phyloP scores from a whole-genome alignment of 2,113 vertebrate species.

The Sebastes fasciatus region DNA sequence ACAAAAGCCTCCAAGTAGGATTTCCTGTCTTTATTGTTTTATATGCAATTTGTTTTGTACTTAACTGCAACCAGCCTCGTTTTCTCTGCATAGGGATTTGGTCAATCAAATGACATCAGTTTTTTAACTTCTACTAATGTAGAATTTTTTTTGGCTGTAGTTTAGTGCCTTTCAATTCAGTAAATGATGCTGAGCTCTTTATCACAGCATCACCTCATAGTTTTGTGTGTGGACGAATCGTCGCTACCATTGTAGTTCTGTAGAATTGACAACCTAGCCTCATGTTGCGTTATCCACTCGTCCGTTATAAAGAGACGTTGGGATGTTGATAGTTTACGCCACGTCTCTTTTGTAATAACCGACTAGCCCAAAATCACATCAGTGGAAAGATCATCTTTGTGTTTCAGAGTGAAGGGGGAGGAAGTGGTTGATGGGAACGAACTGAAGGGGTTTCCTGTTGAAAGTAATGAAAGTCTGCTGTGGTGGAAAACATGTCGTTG shows the following conservation, averaged over 20 bases:
- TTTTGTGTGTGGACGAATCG: not conserved
- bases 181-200: not conserved
- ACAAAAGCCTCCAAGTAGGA: slow-evolving; percentile 1
- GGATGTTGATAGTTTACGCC: not conserved
- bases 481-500: not conserved
- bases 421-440: slow-evolving; percentile 41
- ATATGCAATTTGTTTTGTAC: slow-evolving; percentile 16
- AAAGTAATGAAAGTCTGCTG: slow-evolving; percentile 31
- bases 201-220: not conserved
- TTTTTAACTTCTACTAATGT: slow-evolving; percentile 13
- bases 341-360: not conserved
- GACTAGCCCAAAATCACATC: not conserved
- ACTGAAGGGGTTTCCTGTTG: slow-evolving; percentile 29
- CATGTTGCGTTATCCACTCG: not conserved
- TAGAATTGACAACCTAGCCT: not conserved
- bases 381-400: not conserved
- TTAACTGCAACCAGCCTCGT: not conserved
- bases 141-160: not conserved
- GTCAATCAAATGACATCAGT: not conserved
- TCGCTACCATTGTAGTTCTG: not conserved
- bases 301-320: not conserved
- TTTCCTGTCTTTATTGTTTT: slow-evolving; percentile 15
- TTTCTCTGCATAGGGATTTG: not conserved
- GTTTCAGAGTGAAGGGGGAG: slow-evolving; percentile 21
- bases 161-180: slow-evolving; percentile 49